Evolutionary conservation across 1,140 invertebrate species (phyloP), one percentile per base, ranked within the genome.

Genomic region (Trichogramma pretiosum): DNA sequence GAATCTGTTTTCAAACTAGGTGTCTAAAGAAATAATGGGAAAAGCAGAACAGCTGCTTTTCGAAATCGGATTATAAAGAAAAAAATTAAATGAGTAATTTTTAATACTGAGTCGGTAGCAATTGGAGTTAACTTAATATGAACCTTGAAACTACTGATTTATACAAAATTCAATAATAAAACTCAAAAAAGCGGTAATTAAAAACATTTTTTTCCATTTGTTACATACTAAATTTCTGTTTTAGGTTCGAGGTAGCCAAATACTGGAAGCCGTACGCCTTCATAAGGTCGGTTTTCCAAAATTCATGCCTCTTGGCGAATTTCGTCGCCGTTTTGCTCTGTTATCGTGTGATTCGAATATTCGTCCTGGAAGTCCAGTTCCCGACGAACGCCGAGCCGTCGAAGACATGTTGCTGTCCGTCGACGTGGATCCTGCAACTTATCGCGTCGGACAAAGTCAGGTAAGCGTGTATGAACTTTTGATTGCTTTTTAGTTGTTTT

Each of bases 251-350:
- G 90, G 92, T 17, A 84, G 85, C 53, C 88, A 96, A 74, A 81
- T 97, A 18, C 74, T 96, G 34, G 87, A 94, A 57, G 84, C 89
- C 14, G 82, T 93, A 10, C 77, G 93, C 17, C 74, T 96, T 35
- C 84, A 92, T 72, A 93, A 94, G 61, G 87, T 93, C 72, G 92
- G 93, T 26, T 96, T 89, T 70, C 93, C 93, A 3, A 89, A 92
- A 61, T 82, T 87, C 58, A 80, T 96, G 76, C 84, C 82, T 34
- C 81, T 93, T 37, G 75, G 80, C 22, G 93, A 96, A 71, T 96
- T 98, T 62, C 76, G 86, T 46, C 78, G 91, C 52, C 80, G 85
- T 53, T 93, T 93, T 67, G 76, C 82, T 23, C 73, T 91, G 3
- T 64, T 93, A 16, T 79, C 83, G 5, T 72, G 70, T 14, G 75